These are phyloP conservation scores for Aporophyla lueneburgensis DNA, from an alignment of 2,888 invertebrate species.

Conservation along the genomic window DNA sequence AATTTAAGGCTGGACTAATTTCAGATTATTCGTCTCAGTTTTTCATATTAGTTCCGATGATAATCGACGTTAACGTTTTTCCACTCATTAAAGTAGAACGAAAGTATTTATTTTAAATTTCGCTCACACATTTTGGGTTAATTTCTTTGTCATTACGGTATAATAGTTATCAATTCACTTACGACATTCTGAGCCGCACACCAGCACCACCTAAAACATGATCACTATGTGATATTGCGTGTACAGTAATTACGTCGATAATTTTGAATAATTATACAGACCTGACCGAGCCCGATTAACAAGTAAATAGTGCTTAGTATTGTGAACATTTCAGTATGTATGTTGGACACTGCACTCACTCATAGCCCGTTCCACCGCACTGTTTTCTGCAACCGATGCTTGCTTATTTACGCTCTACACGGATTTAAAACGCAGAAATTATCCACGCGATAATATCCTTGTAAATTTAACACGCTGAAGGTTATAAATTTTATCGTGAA, in stretches of 20 bases:
- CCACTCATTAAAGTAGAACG: constrained; percentile 26
- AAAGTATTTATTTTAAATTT: constrained; percentile 32
- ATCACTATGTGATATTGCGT: constrained; percentile 59
- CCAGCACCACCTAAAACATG: constrained; percentile 77
- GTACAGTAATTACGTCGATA: constrained; percentile 42
- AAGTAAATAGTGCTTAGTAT: constrained; percentile 63
- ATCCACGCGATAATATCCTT: constrained; percentile 85
- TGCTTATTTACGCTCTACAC: constrained; percentile 78
- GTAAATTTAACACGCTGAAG: constrained; percentile 74
- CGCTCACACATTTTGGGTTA: background rate
- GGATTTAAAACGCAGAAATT: constrained; percentile 79
- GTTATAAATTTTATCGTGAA: constrained; percentile 72
- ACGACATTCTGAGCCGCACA: constrained; percentile 74
- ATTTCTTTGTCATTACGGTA: constrained; percentile 20
- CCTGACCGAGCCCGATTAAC: constrained; percentile 72
- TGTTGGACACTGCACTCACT: constrained; percentile 71
- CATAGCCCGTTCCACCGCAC: constrained; percentile 71
- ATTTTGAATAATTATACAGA: constrained; percentile 68
- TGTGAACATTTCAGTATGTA: constrained; percentile 67
- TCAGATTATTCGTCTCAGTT: constrained; percentile 43
- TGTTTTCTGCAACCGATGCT: constrained; percentile 71
- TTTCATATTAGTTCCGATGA: constrained; percentile 58
- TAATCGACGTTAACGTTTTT: constrained; percentile 27
- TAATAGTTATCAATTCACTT: constrained; percentile 69
- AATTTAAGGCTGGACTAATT: constrained; percentile 45